A percentile compares a stretch with the other conserved stretches of the same genome.
These are phyloP conservation scores for Plectrocnemia conspersa DNA, from an alignment of 1,140 invertebrate genomes.

Conservation along the genomic window DNA sequence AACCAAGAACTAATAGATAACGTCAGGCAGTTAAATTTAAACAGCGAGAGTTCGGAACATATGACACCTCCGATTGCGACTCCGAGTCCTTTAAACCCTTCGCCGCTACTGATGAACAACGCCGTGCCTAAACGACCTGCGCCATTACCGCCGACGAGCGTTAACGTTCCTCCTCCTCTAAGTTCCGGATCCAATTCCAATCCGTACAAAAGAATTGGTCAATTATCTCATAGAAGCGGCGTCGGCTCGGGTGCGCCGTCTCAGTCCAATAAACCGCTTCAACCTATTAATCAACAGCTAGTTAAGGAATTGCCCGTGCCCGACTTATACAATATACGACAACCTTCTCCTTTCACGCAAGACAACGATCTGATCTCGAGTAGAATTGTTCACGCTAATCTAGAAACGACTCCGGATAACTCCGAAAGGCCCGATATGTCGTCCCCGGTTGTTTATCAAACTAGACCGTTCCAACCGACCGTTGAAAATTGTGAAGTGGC, in stretches of 20 bases:
- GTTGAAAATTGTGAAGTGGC: slow-evolving; percentile 58
- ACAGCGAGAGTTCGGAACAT: slow-evolving; percentile 18
- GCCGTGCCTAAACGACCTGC: slow-evolving; percentile 14
- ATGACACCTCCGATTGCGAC: slow-evolving; percentile 16
- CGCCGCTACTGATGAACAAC: slow-evolving; percentile 11
- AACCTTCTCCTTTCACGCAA: slow-evolving; percentile 10
- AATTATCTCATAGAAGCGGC: slow-evolving; percentile 41
- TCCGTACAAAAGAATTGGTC: slow-evolving; percentile 43
- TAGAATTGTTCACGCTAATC: slow-evolving; percentile 43
- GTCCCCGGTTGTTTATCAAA: slow-evolving; percentile 38
- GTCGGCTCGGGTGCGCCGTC: slow-evolving; percentile 35
- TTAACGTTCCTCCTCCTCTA: slow-evolving; percentile 31
- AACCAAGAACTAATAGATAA: slow-evolving; percentile 27
- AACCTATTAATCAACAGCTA: slow-evolving; percentile 21
- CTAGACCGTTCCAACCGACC: slow-evolving; percentile 35
- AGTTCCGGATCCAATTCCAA: slow-evolving; percentile 34
- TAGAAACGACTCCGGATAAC: slow-evolving; percentile 61
- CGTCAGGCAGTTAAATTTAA: slow-evolving; percentile 23
- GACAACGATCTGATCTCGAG: not conserved
- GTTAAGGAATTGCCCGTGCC: slow-evolving; percentile 25
- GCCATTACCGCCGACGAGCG: slow-evolving; percentile 32
- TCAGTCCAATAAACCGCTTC: slow-evolving; percentile 15
- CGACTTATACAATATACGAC: slow-evolving; percentile 2
- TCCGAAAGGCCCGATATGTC: slow-evolving; percentile 57
- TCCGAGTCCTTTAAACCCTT: not conserved